Base-by-base conservation (phyloP, 1,140 invertebrate species). In the Rhopalosiphum maidis region DNA sequence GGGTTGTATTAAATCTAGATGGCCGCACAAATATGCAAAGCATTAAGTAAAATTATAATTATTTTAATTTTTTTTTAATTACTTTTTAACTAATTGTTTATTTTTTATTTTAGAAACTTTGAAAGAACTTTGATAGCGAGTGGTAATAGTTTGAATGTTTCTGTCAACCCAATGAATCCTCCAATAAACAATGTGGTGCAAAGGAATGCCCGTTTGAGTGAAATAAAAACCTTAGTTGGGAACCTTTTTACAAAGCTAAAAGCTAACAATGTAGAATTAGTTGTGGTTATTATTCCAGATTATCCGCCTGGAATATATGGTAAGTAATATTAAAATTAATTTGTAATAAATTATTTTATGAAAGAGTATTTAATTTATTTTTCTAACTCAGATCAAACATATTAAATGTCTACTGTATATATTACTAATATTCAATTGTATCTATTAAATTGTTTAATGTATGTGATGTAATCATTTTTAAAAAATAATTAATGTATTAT, bases 251-350 rank as follows among this genome's bases (percentile, higher is more conserved):
- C 43, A 51, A 37, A 35, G 25, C 54, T 35, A 93, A 68, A 92
- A 77, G 43, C 83, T 22, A 77, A 85, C 55, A 86, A 46, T 60
- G 43, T 92, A 5, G 83, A 95, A 94, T 94, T 97, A 23, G 95
- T 97, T 11, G 95, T 97, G 87, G 96, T 97, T 48, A 94, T 97
- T 6, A 95, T 96, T 21, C 95, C 95, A 43, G 95, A 96, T 85
- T 30, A 4, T 83, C 91, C 82, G 55, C 0, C 48, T 25, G 91
- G 82, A 93, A 41, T 93, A 41, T 93, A 93, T 41, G 91, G 91
- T 93, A n/a, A 77, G 6, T 15, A 54, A 93, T 30, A 68, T n/a
- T 30, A 60, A 60, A 60, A 60, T 60, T 4, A 60, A 9, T 23
- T 30, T 60, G 30, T 2, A 11, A 30, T 23, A 30, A 30, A 68